A percentile compares a stretch with the other conserved stretches of the same genome.
Conservation (phyloP, 2,113 vertebrate genomes). For the Apodemus sylvaticus region DNA sequence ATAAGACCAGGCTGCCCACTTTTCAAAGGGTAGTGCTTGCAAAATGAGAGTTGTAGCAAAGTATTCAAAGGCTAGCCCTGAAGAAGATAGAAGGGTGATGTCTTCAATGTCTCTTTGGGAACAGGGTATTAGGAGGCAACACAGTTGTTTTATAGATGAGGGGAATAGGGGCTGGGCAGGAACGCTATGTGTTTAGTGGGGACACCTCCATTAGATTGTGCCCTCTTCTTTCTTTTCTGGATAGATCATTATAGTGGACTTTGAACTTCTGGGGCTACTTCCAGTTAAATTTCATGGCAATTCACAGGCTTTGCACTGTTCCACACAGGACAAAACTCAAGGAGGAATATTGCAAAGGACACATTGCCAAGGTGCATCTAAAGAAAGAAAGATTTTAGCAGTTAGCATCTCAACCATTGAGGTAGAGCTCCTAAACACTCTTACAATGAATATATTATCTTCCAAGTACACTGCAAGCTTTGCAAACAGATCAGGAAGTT, state of each 20-base stretch:
- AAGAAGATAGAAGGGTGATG: not conserved
- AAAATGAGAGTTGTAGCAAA: not conserved
- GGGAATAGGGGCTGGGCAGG: not conserved
- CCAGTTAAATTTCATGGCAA: not conserved
- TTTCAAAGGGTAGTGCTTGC: not conserved
- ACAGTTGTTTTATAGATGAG: no score
- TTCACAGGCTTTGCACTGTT: no score
- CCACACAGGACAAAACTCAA: not conserved
- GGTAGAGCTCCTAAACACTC: no score
- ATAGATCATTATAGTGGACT: not conserved
- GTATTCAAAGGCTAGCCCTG: not conserved
- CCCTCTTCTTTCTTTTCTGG: not conserved
- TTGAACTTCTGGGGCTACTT: not conserved
- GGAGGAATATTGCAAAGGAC: not conserved
- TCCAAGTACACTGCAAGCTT: not conserved
- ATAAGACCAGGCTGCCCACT: not conserved
- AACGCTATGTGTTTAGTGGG: not conserved
- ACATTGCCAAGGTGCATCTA: not conserved
- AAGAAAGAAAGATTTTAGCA: not conserved
- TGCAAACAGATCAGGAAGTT: not conserved
- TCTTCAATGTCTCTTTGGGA: not conserved
- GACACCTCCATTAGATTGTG: no score
- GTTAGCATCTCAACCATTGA: not conserved
- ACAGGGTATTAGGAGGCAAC: not conserved
- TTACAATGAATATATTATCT: not conserved